phyloP scores from a whole-genome alignment of 2,113 vertebrate genomes.

The Heterotilapia buettikoferi region DNA sequence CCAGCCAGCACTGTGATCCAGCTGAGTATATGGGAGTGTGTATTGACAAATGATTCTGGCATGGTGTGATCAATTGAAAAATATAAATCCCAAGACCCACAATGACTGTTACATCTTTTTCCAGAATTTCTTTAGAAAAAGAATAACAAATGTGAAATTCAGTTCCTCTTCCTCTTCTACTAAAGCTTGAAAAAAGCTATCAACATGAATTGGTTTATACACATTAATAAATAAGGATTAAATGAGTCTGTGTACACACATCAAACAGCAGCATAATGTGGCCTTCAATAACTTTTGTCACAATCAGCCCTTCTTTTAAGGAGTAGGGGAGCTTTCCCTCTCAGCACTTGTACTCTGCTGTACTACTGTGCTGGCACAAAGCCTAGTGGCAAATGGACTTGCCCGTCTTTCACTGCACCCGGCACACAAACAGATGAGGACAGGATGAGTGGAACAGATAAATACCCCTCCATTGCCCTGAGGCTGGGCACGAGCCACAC shows the following conservation, averaged over 20 bases:
- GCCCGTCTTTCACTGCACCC: constrained; percentile 16
- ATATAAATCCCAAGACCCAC: background rate
- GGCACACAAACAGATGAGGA: constrained; percentile 49
- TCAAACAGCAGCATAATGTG: background rate
- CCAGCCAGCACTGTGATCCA: background rate
- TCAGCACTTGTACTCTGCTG: background rate
- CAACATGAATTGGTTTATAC: background rate
- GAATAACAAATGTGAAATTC: background rate
- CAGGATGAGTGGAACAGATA: constrained; percentile 35
- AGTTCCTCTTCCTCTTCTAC: background rate
- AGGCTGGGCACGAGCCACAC: constrained; percentile 33
- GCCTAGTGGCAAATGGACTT: constrained; percentile 48
- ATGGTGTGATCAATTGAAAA: background rate
- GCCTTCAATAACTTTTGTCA: background rate
- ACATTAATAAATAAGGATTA: background rate
- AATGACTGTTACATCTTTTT: background rate
- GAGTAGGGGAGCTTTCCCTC: background rate
- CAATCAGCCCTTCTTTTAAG: background rate
- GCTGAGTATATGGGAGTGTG: background rate
- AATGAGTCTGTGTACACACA: background rate
- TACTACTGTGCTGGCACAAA: constrained; percentile 25
- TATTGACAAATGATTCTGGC: constrained; percentile 1
- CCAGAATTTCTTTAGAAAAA: background rate
- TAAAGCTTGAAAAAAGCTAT: background rate
- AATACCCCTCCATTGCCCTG: constrained; percentile 29